Evolutionary conservation across 2,888 invertebrate species (phyloP), one percentile per base, ranked within the genome.

Genomic region (Parnassius apollo): DNA sequence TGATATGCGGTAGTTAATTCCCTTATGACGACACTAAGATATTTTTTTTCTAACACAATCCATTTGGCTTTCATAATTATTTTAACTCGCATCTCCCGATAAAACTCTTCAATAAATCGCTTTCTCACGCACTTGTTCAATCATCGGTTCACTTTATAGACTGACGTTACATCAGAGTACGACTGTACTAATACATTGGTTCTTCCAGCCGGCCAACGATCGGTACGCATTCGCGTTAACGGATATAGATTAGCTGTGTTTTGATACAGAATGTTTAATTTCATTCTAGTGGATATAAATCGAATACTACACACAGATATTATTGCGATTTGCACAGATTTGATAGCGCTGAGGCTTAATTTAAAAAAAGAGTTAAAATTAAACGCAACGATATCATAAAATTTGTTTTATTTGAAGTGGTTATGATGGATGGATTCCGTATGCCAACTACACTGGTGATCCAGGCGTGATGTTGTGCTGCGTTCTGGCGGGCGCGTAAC

Each of bases 161-260:
- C 35, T 25, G 45, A 55, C 55, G 55, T 55, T 46, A 55, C 25
- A 9, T 13, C 44, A 18, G 9, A 9, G 42, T 44, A 18, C 55
- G 7, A 45, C 11, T 45, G 45, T 46, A 53, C 42, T 35, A n/a
- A 22, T 53, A n/a, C 13, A 12, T 42, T 42, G 42, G 42, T n/a
- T 52, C 2, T 35, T 11, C 7, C 52, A 9, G 35, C 12, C 42
- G 11, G 45, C n/a, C 45, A 11, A 18, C 44, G 22, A 55, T 55
- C 55, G 45, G 45, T 55, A 53, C 22, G 22, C 22, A 42, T 22
- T 45, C 1, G 22, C 45, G 4, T 7, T n/a, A 46, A 22, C 45
- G 22, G 52, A 42, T 11, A 35, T n/a, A 35, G 52, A 52, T 52
- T 11, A 45, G 9, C 0, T 45, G 12, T 18, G 18, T 18, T 18